Evolutionary conservation across 2,113 vertebrate species (phyloP).

Genomic region (Otus sunia): DNA sequence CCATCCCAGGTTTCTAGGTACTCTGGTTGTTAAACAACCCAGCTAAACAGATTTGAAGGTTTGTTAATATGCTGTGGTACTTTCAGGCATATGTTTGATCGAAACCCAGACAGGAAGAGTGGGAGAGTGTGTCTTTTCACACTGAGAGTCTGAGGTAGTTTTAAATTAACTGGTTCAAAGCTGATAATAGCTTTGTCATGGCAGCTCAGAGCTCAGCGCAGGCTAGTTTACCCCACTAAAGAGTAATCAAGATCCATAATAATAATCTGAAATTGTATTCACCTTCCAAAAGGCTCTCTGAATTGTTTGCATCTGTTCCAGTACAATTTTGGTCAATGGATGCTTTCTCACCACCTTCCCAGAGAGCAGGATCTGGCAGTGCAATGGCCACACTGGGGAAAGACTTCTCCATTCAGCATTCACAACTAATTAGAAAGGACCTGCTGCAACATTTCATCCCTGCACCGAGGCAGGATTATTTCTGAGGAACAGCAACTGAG

Average conservation of each 20-base stretch:
- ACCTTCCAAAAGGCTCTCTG: background rate
- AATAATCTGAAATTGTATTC: background rate
- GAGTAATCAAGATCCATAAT: background rate
- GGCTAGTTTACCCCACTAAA: background rate
- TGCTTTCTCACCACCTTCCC: background rate
- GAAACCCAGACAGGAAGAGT: background rate
- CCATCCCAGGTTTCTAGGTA: background rate
- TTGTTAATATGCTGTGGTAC: background rate
- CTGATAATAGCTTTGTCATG: background rate
- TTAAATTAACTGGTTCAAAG: background rate
- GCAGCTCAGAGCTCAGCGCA: background rate
- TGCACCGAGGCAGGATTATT: background rate
- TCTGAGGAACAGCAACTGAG: background rate
- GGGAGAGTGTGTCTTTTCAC: background rate
- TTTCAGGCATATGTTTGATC: background rate
- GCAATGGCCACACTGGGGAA: background rate
- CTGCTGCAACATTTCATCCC: background rate
- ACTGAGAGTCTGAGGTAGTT: background rate
- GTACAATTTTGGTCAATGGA: background rate
- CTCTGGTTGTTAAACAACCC: background rate
- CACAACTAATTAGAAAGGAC: background rate
- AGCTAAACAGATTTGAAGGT: background rate
- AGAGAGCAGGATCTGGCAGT: background rate
- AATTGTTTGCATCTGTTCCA: background rate
- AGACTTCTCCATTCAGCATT: background rate